Conservation (phyloP, 2,113 vertebrate genomes). For the Myotis yumanensis region DNA sequence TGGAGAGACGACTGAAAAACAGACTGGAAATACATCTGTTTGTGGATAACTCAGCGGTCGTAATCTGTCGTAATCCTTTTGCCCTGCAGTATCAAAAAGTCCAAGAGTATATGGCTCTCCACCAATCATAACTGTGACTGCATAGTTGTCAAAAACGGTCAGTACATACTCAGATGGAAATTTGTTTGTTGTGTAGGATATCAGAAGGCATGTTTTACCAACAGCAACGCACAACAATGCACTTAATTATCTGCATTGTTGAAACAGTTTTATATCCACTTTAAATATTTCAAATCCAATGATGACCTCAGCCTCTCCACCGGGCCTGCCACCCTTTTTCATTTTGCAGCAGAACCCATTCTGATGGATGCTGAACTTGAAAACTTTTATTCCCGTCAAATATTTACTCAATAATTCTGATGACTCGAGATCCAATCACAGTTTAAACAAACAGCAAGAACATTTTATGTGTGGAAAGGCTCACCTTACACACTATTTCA, state of each 20-base stretch:
- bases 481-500: conserved; percentile 90
- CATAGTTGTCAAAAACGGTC: conserved; percentile 99
- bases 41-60: too few relatives aligned
- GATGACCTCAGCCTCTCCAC: conserved; percentile 73
- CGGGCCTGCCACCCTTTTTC: too few relatives aligned
- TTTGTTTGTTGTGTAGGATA: conserved; percentile 99
- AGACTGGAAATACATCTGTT: too few relatives aligned
- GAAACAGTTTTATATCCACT: conserved; percentile 84
- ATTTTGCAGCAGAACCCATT: background rate
- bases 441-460: background rate
- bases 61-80: too few relatives aligned
- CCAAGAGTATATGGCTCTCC: conserved; percentile 96
- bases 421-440: background rate
- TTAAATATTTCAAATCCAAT: conserved; percentile 76
- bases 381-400: background rate
- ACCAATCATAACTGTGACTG: conserved; percentile 99
- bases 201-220: conserved; percentile 98
- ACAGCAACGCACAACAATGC: conserved; percentile 98
- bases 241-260: conserved; percentile 99
- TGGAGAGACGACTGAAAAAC: too few relatives aligned
- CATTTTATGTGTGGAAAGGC: background rate
- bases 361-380: background rate
- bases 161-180: conserved; percentile 98
- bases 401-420: background rate
- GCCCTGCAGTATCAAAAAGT: conserved; percentile 97